Evolutionary conservation across 2,888 invertebrate genomes (phyloP).

Genomic region (Amblyteles armatorius): DNA sequence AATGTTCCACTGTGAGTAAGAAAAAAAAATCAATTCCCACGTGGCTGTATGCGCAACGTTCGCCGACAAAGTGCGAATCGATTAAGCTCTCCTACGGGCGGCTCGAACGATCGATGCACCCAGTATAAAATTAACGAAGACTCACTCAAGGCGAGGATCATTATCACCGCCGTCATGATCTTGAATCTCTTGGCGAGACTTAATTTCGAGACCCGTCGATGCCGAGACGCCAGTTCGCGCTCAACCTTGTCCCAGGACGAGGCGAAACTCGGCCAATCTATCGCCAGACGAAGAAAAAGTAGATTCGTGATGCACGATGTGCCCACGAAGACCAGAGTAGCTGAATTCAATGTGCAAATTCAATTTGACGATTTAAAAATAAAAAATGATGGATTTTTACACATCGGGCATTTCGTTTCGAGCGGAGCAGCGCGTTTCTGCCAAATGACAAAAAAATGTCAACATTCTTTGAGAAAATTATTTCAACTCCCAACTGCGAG

Average conservation of each 20-base stretch:
- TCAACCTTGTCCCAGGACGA: slow-evolving; percentile 85
- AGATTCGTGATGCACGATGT: slow-evolving; percentile 86
- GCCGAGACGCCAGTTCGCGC: slow-evolving; percentile 80
- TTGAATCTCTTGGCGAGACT: slow-evolving; percentile 83
- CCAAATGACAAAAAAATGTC: background rate
- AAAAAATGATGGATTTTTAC: background rate
- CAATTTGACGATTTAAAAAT: background rate
- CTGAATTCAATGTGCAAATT: slow-evolving; percentile 75
- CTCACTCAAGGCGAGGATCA: slow-evolving; percentile 85
- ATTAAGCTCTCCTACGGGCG: too few species aligned
- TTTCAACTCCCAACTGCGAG: background rate
- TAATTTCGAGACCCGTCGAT: slow-evolving; percentile 69
- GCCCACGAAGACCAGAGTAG: slow-evolving; percentile 86
- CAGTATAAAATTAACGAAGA: slow-evolving; percentile 4
- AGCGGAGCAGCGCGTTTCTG: background rate
- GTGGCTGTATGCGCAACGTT: background rate
- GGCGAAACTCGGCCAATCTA: slow-evolving; percentile 86
- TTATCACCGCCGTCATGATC: slow-evolving; percentile 84
- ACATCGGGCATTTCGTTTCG: background rate
- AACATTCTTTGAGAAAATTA: background rate
- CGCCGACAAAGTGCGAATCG: background rate
- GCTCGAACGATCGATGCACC: background rate
- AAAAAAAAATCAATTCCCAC: slow-evolving; percentile 29
- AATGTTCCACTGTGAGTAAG: slow-evolving; percentile 87
- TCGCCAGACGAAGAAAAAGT: slow-evolving; percentile 86